These are phyloP conservation scores for Clarias fuscus DNA, from an alignment of 2,797 vertebrate species.

Conservation along the genomic window DNA sequence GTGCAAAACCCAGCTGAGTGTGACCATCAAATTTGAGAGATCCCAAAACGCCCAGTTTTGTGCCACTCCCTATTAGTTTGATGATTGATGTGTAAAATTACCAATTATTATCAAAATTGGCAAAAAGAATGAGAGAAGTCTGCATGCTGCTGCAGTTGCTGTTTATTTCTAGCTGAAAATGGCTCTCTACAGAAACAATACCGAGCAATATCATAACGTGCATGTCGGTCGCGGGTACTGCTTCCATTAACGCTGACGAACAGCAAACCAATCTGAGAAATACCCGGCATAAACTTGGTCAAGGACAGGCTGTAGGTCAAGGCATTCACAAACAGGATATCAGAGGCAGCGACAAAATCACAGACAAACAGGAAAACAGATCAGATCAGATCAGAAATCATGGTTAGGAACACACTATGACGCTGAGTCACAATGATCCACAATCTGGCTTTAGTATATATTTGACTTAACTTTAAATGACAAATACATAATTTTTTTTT, in stretches of 20 bases:
- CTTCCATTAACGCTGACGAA: neutral
- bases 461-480: too few species aligned
- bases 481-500: too few species aligned
- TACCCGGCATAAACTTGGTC: neutral
- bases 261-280: neutral
- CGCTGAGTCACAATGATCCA: too few species aligned
- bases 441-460: too few species aligned
- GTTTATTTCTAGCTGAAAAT: neutral
- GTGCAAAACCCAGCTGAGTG: slow-evolving; percentile 16
- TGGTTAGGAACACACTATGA: neutral
- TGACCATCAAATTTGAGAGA: slow-evolving; percentile 26
- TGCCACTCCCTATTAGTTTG: slow-evolving; percentile 25
- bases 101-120: slow-evolving; percentile 40
- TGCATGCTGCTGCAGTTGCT: neutral
- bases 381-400: neutral
- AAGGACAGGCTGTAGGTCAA: neutral
- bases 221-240: neutral
- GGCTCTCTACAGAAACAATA: neutral
- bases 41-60: neutral
- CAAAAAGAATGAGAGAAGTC: slow-evolving; percentile 9
- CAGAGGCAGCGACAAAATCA: neutral
- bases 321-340: neutral
- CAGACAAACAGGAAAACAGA: neutral
- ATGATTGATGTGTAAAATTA: slow-evolving; percentile 47
- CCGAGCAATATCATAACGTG: neutral